Percentiles rank a stretch among this genome's conserved stretches.
These are phyloP conservation scores for Erebia aethiops DNA, from an alignment of 2,888 invertebrate genomes.

Conservation along the genomic window DNA sequence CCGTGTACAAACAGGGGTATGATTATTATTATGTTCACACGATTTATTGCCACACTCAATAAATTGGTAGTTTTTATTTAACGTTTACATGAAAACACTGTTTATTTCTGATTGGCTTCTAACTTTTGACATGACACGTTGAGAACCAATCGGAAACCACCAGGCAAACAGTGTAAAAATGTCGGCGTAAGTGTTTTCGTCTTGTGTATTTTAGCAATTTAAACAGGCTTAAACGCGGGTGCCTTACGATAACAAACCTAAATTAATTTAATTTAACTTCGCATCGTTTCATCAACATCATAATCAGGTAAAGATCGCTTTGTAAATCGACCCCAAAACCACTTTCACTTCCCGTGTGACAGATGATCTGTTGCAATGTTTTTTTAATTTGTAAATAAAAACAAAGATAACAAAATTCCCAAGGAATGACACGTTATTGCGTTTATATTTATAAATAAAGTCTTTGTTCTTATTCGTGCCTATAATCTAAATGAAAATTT, in stretches of 20 bases:
- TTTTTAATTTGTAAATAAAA: slow-evolving; percentile 79
- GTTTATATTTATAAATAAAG: slow-evolving; percentile 9
- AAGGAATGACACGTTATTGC: background rate
- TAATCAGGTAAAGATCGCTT: slow-evolving; percentile 50
- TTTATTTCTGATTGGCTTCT: slow-evolving; percentile 13
- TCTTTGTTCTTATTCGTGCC: slow-evolving; percentile 9
- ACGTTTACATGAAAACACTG: background rate
- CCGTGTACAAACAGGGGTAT: too few relatives aligned
- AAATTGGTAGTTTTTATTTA: background rate
- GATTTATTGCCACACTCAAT: background rate
- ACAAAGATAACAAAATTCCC: slow-evolving; percentile 56
- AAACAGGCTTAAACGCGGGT: slow-evolving; percentile 53
- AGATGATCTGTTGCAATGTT: slow-evolving; percentile 67
- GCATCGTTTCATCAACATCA: slow-evolving; percentile 29
- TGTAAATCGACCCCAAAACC: slow-evolving; percentile 37
- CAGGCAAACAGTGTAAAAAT: slow-evolving; percentile 73
- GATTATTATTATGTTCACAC: background rate
- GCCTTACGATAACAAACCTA: slow-evolving; percentile 46
- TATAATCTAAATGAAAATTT: background rate
- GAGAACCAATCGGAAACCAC: slow-evolving; percentile 61
- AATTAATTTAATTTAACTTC: slow-evolving; percentile 26
- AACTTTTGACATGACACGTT: slow-evolving; percentile 42
- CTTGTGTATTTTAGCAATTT: slow-evolving; percentile 53
- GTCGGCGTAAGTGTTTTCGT: slow-evolving; percentile 67
- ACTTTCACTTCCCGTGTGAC: slow-evolving; percentile 69